phyloP scores from a whole-genome alignment of 2,113 vertebrate genomes.

The Oryzias curvinotus region DNA sequence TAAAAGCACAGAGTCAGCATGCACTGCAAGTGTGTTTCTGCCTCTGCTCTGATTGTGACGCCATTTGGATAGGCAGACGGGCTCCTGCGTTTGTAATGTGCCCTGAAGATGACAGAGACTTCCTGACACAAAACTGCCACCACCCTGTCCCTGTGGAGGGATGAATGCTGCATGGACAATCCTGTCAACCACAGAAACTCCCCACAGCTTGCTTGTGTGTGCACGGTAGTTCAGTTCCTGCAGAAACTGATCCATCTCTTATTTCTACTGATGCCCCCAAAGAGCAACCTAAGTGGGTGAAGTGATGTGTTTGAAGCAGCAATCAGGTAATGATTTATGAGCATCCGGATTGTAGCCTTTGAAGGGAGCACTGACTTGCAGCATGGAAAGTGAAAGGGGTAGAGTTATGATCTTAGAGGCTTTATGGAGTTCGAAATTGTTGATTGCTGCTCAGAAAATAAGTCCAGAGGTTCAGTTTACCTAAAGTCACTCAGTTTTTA shows the following conservation, averaged over 20 bases:
- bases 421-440: constrained; percentile 5
- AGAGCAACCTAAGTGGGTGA: constrained; percentile 31
- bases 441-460: constrained; percentile 26
- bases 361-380: constrained; percentile 7
- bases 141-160: constrained; percentile 32
- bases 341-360: constrained; percentile 3
- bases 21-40: not conserved
- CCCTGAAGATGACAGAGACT: constrained; percentile 31
- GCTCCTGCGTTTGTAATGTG: constrained; percentile 30
- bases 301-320: constrained; percentile 22
- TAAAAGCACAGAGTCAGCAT: not conserved
- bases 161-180: constrained; percentile 24
- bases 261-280: constrained; percentile 19
- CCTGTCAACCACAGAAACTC: constrained; percentile 6
- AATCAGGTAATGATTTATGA: constrained; percentile 35
- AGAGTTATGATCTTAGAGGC: constrained; percentile 28
- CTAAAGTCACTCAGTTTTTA: too few relatives aligned
- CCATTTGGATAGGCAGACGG: constrained; percentile 26
- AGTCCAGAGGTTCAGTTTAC: constrained; percentile 3
- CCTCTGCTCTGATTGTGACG: constrained; percentile 25
- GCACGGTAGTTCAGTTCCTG: constrained; percentile 14
- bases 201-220: constrained; percentile 5
- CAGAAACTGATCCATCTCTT: constrained; percentile 16
- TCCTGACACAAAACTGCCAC: constrained; percentile 39
- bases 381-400: constrained; percentile 26